These are phyloP conservation scores for Cephus runcator DNA, from an alignment of 2,888 invertebrate genomes.

Conservation along the genomic window DNA sequence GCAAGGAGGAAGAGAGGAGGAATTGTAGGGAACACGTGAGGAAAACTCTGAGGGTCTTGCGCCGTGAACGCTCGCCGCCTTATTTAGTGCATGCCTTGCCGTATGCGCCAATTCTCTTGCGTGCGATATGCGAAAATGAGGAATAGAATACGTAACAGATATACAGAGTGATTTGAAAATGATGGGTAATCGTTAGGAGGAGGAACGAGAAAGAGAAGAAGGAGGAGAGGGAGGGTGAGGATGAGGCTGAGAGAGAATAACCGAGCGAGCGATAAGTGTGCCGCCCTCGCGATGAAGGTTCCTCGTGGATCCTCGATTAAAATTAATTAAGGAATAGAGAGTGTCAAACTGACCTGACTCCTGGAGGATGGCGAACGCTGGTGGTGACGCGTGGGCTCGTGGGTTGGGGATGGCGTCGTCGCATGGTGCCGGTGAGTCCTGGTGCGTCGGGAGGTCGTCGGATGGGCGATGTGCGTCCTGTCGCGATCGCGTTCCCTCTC, in stretches of 20 bases:
- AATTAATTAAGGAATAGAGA: not conserved
- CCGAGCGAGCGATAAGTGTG: no score
- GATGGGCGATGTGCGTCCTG: constrained; percentile 40
- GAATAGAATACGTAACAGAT: constrained; percentile 16
- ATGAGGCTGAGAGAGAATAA: no score
- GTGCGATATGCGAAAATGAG: not conserved
- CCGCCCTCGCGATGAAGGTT: no score
- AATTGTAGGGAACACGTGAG: no score
- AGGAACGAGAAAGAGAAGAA: no score
- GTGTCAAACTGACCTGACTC: constrained; percentile 59
- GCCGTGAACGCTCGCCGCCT: no score
- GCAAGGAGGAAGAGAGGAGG: constrained; percentile 6
- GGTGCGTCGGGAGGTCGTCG: constrained; percentile 51
- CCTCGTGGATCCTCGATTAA: no score
- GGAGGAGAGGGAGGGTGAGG: constrained; percentile 5
- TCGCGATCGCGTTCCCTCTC: constrained; percentile 36
- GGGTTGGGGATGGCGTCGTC: constrained; percentile 53
- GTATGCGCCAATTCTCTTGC: no score
- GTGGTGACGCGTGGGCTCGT: constrained; percentile 51
- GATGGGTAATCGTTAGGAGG: not conserved
- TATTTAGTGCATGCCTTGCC: no score
- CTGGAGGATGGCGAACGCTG: constrained; percentile 57
- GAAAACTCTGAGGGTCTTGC: no score
- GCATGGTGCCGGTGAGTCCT: constrained; percentile 54
- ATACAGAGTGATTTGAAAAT: constrained; percentile 9